Evolutionary conservation across 2,797 vertebrate species (phyloP).

Genomic region (Thalassophryne amazonica): DNA sequence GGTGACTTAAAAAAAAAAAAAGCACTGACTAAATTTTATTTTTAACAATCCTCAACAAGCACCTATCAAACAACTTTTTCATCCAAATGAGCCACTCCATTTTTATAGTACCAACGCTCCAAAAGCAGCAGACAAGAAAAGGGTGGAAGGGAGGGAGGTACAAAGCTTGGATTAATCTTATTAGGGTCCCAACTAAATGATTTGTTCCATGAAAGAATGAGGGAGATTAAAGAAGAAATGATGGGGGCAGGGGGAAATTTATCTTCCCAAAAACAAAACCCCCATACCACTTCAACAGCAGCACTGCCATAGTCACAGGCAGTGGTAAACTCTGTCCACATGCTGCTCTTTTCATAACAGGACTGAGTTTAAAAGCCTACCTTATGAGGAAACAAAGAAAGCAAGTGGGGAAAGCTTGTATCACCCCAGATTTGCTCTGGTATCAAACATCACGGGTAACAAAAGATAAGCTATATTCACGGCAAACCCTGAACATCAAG

Average conservation of each 20-base stretch:
- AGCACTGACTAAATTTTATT: too few relatives aligned
- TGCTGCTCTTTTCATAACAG: conserved; percentile 15
- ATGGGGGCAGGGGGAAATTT: background rate
- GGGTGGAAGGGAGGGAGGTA: conserved; percentile 13
- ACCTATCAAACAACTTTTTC: conserved; percentile 14
- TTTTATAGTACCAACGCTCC: conserved; percentile 2
- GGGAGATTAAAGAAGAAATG: conserved; percentile 22
- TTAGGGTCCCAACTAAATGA: conserved; percentile 60
- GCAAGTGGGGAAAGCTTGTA: background rate
- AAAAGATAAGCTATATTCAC: background rate
- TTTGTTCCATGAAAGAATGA: conserved; percentile 60
- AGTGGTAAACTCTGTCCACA: background rate
- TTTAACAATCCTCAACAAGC: too few relatives aligned
- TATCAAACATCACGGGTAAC: background rate
- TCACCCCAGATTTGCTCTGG: background rate
- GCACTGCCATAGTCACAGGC: conserved; percentile 6
- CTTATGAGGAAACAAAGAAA: conserved; percentile 34
- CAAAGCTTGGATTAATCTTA: conserved; percentile 55
- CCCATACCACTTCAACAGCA: background rate
- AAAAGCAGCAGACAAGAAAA: conserved; percentile 16
- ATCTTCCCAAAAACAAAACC: background rate
- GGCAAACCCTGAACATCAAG: too few relatives aligned
- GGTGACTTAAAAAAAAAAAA: too few relatives aligned
- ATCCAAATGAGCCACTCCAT: conserved; percentile 17
- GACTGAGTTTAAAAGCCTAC: conserved; percentile 51